These are phyloP conservation scores for Helicoverpa zea DNA, from an alignment of 1,140 invertebrate species.

Conservation along the genomic window DNA sequence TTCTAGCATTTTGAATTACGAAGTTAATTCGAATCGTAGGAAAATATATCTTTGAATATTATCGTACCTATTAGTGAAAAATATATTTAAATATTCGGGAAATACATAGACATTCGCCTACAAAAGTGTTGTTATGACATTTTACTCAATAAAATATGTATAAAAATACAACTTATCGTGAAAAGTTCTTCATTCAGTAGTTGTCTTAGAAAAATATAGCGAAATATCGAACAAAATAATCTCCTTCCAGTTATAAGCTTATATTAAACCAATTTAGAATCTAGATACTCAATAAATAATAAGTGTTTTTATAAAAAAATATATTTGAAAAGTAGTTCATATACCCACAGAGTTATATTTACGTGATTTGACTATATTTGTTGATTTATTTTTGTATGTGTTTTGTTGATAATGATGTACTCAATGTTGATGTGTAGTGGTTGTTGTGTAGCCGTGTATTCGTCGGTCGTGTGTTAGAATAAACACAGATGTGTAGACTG, in stretches of 20 bases:
- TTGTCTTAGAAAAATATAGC: neutral
- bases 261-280: neutral
- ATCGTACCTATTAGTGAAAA: neutral
- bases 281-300: constrained; percentile 36
- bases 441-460: constrained; percentile 51
- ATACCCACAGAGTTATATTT: constrained; percentile 72
- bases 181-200: neutral
- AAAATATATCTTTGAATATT: neutral
- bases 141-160: neutral
- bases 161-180: neutral
- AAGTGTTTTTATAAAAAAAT: constrained; percentile 80
- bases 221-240: constrained; percentile 16
- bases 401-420: constrained; percentile 40
- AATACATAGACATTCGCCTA: neutral
- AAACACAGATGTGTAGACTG: constrained; percentile 76
- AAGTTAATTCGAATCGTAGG: neutral
- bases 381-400: constrained; percentile 51
- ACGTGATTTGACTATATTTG: constrained; percentile 47
- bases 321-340: constrained; percentile 74
- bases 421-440: constrained; percentile 49
- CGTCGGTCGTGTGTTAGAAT: constrained; percentile 60
- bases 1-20: neutral
- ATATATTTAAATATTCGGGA: neutral
- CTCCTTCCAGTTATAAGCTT: constrained; percentile 8
- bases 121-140: neutral